Evolutionary conservation across 1,140 invertebrate species (phyloP), one percentile per base, ranked within the genome.

Genomic region (Apocrypta bakeri): DNA sequence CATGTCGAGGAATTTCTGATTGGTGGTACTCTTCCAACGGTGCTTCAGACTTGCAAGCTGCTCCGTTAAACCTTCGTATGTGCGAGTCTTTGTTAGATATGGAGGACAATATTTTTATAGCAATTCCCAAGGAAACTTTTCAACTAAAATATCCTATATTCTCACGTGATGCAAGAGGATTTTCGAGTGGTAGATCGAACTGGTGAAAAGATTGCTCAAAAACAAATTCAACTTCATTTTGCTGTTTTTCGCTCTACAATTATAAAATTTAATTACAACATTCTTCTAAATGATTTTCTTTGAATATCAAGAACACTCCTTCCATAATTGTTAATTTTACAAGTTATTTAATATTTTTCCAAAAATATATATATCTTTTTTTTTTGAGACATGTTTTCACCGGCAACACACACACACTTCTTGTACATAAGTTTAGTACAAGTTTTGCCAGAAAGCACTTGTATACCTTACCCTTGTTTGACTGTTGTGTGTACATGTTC

Each of bases 51-150:
- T 77, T 12, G 29, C 61, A 64, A 78, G 17, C 64, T 71, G 31
- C 25, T 78, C 33, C 29, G 68, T 31, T 48, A 42, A 83, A 68
- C 69, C 79, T 74, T 66, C 21, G 4, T 24, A 40, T 83, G 82
- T 83, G 63, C 75, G 77, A 83, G 71, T 83, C 77, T 83, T 83
- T 74, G 71, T 79, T 83, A 83, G 61, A 72, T 37, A 75, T 79
- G 66, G 71, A 83, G 31, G 79, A 79, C 42, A 75, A 83, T 83
- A 83, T 83, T 83, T 83, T 83, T 83, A 83, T 83, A 83, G 78
- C 69, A 1, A 78, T 72, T 82, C 64, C 75, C 61, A 31, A 78
- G 29, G 33, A 14, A 79, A 74, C 68, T 64, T 25, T 64, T 78
- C 21, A 14, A 72, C 48, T 29, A 69, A 71, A 75, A 68, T 25